Evolutionary conservation across 2,888 invertebrate genomes (phyloP), one percentile per base, ranked within the genome.

Genomic region (Chrysopilus asiliformis): DNA sequence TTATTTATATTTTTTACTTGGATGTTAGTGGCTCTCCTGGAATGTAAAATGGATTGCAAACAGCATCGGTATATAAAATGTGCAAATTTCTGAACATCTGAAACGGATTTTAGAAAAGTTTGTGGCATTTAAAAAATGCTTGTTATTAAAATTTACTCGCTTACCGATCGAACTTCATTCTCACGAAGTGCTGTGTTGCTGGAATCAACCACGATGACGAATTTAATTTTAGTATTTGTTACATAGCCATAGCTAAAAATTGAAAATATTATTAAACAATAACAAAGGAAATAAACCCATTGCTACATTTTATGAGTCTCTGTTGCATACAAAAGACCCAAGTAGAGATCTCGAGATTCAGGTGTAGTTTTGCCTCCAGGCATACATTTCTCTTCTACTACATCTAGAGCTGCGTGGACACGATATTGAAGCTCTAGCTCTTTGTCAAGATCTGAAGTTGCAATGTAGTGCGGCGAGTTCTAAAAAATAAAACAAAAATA

Each of bases 11-110:
- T 20, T 24, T 18, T 15, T 26, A 42, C 74, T 75, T 71, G 4
- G 94, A 94, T 29, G 72, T 74, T 32, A 97, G 80, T 47, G 78
- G 75, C 52, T 91, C 86, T 18, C 93, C 93, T 19, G 94, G 91
- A 53, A 84, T 74, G 66, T 95, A 93, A 63, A 98, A 97, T 30
- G 97, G 95, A 67, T 95, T 94, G 54, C 90, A 93, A 40, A 97
- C 80, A 44, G 90, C 83, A 59, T 95, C 91, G 2, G 90, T 85
- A 58, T 94, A 97, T 25, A 89, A 75, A 32, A 79, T 76, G 56
- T 98, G 97, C 25, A 97, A 70, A 60, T 85, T 83, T 40, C 91
- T 73, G 56, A 90, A 90, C 71, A 83, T 82, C 80, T 82, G 50
- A 22, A 53, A 14, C 4, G 26, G 29, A 17, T 17, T 12, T n/a